Base-by-base conservation (phyloP, 2,113 vertebrate species). In the Haliaeetus leucogaster region DNA sequence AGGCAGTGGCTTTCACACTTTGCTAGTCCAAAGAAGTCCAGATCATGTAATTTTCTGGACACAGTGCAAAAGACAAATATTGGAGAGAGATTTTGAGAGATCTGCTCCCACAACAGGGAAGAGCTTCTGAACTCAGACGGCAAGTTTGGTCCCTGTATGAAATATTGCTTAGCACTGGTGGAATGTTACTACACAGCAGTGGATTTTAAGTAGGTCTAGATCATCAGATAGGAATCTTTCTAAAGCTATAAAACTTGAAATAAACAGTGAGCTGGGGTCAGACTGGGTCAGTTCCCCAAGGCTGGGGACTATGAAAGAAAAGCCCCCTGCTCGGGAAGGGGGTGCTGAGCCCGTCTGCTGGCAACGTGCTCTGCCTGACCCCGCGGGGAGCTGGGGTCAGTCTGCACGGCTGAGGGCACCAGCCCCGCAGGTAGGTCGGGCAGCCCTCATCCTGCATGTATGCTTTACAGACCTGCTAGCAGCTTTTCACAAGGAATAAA, bases 201-300 rank as follows among this genome's bases (percentile, higher is more conserved):
- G n/a, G 87, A 55, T 50, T 58, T 22, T 66, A 82, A 90, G 82
- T 29, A 71, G 59, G 29, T 79, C 74, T 85, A 52, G 78, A 73
- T 87, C 74, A 90, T 43, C 42, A 79, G 74, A 48, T 4, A 93
- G 63, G 79, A 91, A 95, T 94, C 63, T 72, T 95, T 90, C 50
- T 77, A 70, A 91, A 93, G 79, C 63, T 86, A 50, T 73, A 70
- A 81, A 89, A 80, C 32, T 79, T 83, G 48, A 96, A 93, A 93
- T 63, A 82, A 96, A 81, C 71, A 68, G 45, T 47, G 72, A 50
- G 26, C 34, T 59, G 17, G n/a, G 80, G 61, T 82, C 68, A 50
- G 79, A 45, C 56, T 47, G 55, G 86, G 86, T 84, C 80, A 89
- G 30, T 30, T 86, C 77, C 76, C 56, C 10, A 7, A 52, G 55